These are phyloP conservation scores for Rhea pennata DNA, from an alignment of 2,113 vertebrate species.

Conservation along the genomic window DNA sequence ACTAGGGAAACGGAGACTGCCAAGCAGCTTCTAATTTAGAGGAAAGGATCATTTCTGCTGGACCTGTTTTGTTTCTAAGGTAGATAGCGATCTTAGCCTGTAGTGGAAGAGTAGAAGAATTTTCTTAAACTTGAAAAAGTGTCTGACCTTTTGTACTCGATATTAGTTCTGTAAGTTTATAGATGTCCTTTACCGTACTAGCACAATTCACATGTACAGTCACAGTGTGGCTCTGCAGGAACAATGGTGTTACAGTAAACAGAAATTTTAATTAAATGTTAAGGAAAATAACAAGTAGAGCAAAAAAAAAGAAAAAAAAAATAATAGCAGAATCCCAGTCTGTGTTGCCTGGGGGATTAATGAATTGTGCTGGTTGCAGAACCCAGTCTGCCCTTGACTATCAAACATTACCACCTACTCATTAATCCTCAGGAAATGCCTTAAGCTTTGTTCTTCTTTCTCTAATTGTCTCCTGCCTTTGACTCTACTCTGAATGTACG, in stretches of 20 bases:
- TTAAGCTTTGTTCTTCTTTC: conserved; percentile 54
- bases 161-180: neutral
- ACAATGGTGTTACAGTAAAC: neutral
- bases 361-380: conserved; percentile 40
- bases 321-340: neutral
- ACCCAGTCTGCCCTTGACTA: conserved; percentile 27
- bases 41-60: neutral
- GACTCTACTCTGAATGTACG: neutral
- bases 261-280: conserved; percentile 23
- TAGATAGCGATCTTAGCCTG: neutral
- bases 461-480: conserved; percentile 52
- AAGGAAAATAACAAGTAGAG: neutral
- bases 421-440: conserved; percentile 64
- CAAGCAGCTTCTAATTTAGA: neutral
- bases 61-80: neutral
- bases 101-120: neutral
- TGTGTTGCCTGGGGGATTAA: conserved; percentile 55
- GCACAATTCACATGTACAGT: neutral
- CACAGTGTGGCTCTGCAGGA: neutral
- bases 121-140: neutral
- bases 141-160: neutral
- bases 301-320: neutral
- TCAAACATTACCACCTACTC: conserved; percentile 43
- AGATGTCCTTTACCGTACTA: neutral
- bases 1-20: neutral